Evolutionary conservation across 2,113 vertebrate species (phyloP), one percentile per base, ranked within the genome.

Genomic region (Penelope pileata): DNA sequence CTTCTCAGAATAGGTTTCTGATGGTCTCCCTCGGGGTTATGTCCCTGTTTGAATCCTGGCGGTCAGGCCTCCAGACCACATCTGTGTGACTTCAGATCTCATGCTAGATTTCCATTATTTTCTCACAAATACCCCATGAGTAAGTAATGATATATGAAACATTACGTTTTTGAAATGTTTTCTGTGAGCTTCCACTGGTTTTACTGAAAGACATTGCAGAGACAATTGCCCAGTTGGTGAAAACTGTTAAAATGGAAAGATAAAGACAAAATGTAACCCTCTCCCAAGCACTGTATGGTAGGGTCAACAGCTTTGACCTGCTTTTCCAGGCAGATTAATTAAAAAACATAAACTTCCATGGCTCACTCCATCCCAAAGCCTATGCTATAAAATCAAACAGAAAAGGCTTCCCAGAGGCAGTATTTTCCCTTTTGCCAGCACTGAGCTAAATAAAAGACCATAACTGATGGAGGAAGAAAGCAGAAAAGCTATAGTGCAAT

Each of bases 281-380:
- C 21, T 78, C 58, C 30, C 36, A 90, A 54, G 62, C 74, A 79
- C 47, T 43, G 66, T 84, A 50, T 36, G 72, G 18, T 58, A 78
- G 56, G 81, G 73, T 81, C 83, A 86, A 30, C 16, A 67, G 26
- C 72, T 88, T 24, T 72, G 8, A 34, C 91, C 87, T 80, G 78
- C 24, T 88, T 87, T 94, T 73, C 21, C n/a, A 76, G n/a, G 6
- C 42, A 85, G 67, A 73, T 95, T 94, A 91, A 94, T 93, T 91
- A 94, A 95, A 94, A 91, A 76, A 3, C 36, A 76, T 88, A 79
- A 94, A 95, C 48, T 62, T 69, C 77, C 7, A 16, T 13, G 50
- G n/a, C 56, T 90, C n/a, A 10, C 40, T 92, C 22, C 8, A 42
- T 36, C 16, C 7, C 24, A 73, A 69, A 60, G 23, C 30, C 26